Conservation (phyloP, 2,888 invertebrate genomes). For the Galerucella calmariensis region DNA sequence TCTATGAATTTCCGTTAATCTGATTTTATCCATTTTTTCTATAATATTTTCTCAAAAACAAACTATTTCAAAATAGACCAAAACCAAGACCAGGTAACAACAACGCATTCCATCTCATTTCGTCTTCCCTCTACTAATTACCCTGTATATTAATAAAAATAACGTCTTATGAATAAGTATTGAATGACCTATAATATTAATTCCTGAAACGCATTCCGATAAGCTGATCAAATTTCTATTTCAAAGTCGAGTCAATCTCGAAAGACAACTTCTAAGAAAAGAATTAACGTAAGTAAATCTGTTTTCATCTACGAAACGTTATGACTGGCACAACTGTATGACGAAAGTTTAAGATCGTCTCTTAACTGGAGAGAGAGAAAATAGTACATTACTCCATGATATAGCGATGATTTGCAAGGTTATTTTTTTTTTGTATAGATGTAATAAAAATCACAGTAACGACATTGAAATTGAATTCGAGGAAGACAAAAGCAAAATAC, state of each 20-base stretch:
- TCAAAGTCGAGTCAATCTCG: constrained; percentile 16
- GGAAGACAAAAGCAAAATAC: too few relatives aligned
- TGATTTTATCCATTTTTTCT: too few relatives aligned
- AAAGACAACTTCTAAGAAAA: constrained; percentile 24
- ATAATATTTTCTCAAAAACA: too few relatives aligned
- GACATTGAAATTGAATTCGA: too few relatives aligned
- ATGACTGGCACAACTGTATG: background rate
- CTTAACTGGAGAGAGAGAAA: too few relatives aligned
- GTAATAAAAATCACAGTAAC: too few relatives aligned
- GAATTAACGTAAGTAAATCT: constrained; percentile 12
- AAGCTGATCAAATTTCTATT: constrained; percentile 32
- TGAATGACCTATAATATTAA: constrained; percentile 29
- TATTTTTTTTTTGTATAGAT: too few relatives aligned
- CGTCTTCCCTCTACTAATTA: background rate
- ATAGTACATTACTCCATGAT: too few relatives aligned
- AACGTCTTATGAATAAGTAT: background rate
- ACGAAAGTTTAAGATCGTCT: too few relatives aligned
- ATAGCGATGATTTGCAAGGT: too few relatives aligned
- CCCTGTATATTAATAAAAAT: constrained; percentile 8
- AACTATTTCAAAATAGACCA: background rate
- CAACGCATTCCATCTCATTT: background rate
- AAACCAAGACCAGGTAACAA: too few relatives aligned
- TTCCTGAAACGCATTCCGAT: constrained; percentile 32
- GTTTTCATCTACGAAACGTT: constrained; percentile 18
- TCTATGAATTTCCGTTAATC: too few relatives aligned